Evolutionary conservation across 2,888 invertebrate genomes (phyloP), one percentile per base, ranked within the genome.

Genomic region (Acrocera orbiculus): DNA sequence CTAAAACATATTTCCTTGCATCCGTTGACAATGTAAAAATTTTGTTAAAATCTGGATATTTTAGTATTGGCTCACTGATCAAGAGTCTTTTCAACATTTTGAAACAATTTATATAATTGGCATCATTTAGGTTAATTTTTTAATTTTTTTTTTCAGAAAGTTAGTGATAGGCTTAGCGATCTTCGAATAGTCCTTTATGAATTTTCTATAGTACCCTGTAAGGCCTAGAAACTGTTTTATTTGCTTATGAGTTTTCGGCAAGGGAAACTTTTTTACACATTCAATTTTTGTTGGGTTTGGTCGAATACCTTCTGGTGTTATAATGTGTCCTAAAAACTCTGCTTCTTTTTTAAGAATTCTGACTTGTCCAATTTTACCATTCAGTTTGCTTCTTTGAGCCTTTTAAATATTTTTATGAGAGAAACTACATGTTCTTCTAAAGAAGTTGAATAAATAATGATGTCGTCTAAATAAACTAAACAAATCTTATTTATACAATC

Each of bases 101-200:
- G 19, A 34, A 34, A 11, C 27, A 27, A 2, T 30, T 6, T 8
- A 16, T 13, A 9, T 37, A 37, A 20, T 36, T 31, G 4, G 33
- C 15, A 11, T 39, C 33, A 4, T 29, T 29, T 31, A 36, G 28
- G 27, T 36, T 27, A 3, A 34, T 25, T 32, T 26, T 27, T 32
- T 35, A 2, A 13, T 25, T 20, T 34, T 24, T 27, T 40, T 42
- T 27, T 39, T 41, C 7, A 39, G 22, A 14, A 22, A 37, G 32
- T 24, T 36, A 9, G 31, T 38, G 3, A 27, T 27, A 9, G 28
- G 28, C 5, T 28, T 28, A 8, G 28, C 28, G 1, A 28, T 28
- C 4, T n/a, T 28, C 53, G 34, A 57, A 58, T 34, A 47, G 46
- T 11, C 54, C 22, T 24, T 58, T 56, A 34, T 56, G 59, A 1